A percentile compares a stretch with the other conserved stretches of the same genome.
Conservation (phyloP, 2,888 invertebrate genomes). For the Operophtera brumata region DNA sequence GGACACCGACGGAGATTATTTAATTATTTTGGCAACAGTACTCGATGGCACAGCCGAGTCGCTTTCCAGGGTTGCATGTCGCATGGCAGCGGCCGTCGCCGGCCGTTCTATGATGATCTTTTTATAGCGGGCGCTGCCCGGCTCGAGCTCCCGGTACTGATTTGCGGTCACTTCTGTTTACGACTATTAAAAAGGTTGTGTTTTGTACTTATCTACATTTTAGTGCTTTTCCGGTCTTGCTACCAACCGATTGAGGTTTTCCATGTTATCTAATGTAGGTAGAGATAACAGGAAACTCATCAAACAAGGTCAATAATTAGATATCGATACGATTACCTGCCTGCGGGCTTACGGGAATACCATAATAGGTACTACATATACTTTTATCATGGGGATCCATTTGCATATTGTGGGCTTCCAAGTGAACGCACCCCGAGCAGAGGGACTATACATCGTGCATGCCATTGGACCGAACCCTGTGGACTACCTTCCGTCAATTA, state of each 20-base stretch:
- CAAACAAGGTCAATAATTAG: background rate
- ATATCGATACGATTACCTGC: background rate
- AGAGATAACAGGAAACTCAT: slow-evolving; percentile 3
- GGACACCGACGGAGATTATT: slow-evolving; percentile 84
- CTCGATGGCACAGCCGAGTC: slow-evolving; percentile 79
- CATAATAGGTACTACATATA: no score
- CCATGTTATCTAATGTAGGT: background rate
- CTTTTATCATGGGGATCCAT: no score
- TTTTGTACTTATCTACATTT: slow-evolving; percentile 18
- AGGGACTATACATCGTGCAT: no score
- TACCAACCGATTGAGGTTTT: background rate
- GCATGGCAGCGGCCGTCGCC: slow-evolving; percentile 69
- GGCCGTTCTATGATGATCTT: slow-evolving; percentile 77
- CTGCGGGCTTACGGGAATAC: background rate
- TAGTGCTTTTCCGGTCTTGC: background rate
- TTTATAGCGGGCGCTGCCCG: slow-evolving; percentile 79
- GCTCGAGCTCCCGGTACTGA: slow-evolving; percentile 69
- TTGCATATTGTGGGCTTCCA: no score
- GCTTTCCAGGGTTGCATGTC: slow-evolving; percentile 81
- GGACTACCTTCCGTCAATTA: no score
- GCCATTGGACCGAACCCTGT: no score
- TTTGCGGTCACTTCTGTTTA: slow-evolving; percentile 55
- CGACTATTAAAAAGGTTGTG: slow-evolving; percentile 48
- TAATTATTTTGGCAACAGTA: slow-evolving; percentile 89
- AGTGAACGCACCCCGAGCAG: no score